Conservation (phyloP, 2,888 invertebrate species). For the Sinodicranocentrus sp. region DNA sequence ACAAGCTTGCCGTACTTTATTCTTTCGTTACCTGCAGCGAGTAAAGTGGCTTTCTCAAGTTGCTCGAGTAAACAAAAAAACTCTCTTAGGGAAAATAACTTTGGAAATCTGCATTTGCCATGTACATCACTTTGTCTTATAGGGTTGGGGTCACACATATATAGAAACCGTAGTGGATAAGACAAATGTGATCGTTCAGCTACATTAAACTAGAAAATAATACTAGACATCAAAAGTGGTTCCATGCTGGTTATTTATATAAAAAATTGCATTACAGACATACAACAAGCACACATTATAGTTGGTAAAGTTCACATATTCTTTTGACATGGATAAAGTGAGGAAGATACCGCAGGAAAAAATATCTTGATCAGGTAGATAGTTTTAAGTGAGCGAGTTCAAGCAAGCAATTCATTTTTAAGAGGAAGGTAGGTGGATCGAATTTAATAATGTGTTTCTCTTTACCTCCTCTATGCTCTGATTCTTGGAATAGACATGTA, state of each 20-base stretch:
- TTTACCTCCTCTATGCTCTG: background rate
- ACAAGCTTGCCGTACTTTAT: conserved; percentile 37
- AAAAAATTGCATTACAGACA: too few species aligned
- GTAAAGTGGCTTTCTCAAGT: conserved; percentile 51
- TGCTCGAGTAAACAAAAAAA: conserved; percentile 42
- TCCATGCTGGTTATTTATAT: too few species aligned
- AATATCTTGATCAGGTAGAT: background rate
- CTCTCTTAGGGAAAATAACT: background rate
- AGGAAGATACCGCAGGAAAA: background rate
- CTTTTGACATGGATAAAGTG: background rate
- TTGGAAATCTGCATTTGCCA: conserved; percentile 5
- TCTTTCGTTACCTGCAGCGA: conserved; percentile 41
- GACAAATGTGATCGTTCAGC: background rate
- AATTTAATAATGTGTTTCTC: conserved; percentile 36
- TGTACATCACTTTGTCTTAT: conserved; percentile 7
- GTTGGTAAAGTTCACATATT: too few species aligned
- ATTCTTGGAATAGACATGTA: background rate
- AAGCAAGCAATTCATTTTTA: conserved; percentile 49
- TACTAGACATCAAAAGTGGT: too few species aligned
- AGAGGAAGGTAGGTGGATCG: conserved; percentile 6
- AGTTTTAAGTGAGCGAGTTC: background rate
- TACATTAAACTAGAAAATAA: too few species aligned
- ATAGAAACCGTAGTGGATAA: background rate
- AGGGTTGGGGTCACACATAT: too few species aligned
- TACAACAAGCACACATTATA: too few species aligned